phyloP scores from a whole-genome alignment of 2,888 invertebrate genomes.

The Dilophus febrilis region DNA sequence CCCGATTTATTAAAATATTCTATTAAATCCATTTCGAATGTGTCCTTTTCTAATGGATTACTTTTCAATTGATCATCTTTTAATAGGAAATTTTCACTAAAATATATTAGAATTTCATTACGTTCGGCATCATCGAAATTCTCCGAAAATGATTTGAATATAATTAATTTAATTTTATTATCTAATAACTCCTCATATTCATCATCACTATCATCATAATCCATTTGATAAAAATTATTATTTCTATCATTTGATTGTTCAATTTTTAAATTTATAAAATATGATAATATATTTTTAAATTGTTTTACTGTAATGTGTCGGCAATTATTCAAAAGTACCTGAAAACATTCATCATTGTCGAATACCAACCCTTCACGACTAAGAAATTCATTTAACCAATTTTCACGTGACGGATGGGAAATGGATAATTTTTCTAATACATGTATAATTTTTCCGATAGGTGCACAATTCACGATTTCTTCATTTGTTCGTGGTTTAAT shows the following conservation, averaged over 20 bases:
- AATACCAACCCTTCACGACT: conserved; percentile 14
- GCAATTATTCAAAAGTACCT: conserved; percentile 15
- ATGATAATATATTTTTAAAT: background rate
- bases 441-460: conserved; percentile 19
- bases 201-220: conserved; percentile 1
- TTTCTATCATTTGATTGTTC: no score
- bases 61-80: no score
- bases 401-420: background rate
- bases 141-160: conserved; percentile 14
- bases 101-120: no score
- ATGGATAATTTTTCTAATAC: conserved; percentile 13
- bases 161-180: conserved; percentile 12
- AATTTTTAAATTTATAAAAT: background rate
- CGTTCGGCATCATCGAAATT: conserved; percentile 15
- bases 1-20: conserved; percentile 20
- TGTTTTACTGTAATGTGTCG: background rate
- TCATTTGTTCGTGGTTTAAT: conserved; percentile 18
- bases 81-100: no score
- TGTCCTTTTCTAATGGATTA: conserved; percentile 10
- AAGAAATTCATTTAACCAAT: conserved; percentile 18
- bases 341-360: conserved; percentile 21
- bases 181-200: conserved; percentile 11
- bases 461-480: conserved; percentile 16
- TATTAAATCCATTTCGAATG: conserved; percentile 14
- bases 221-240: no score